A percentile compares a stretch with the other conserved stretches of the same genome.
phyloP scores from a whole-genome alignment of 2,888 invertebrate genomes.

The Platycheirus albimanus region DNA sequence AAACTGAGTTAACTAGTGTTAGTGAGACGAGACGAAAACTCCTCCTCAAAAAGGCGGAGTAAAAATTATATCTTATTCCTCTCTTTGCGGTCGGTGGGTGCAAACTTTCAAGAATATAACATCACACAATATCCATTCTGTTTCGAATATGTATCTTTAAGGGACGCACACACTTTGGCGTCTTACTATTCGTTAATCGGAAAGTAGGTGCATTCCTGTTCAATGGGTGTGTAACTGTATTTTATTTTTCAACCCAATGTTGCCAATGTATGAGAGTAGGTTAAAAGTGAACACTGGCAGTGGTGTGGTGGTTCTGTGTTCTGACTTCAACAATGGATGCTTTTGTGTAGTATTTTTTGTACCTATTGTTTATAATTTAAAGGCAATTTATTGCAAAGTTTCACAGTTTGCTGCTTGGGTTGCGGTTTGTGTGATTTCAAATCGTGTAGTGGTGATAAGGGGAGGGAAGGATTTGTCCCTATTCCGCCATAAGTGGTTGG shows the following conservation, averaged over 20 bases:
- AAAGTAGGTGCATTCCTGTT: constrained; percentile 55
- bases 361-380: no score
- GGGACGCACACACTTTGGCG: constrained; percentile 50
- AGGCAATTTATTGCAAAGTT: no score
- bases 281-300: background rate
- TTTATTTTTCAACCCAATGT: constrained; percentile 21
- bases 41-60: constrained; percentile 73
- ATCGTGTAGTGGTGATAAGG: no score
- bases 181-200: constrained; percentile 56
- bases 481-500: no score
- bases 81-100: constrained; percentile 1
- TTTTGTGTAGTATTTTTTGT: background rate
- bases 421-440: no score
- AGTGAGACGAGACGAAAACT: constrained; percentile 51
- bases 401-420: no score
- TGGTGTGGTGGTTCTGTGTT: background rate
- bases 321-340: background rate
- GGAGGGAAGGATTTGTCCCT: no score
- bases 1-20: constrained; percentile 41
- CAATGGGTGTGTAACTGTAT: constrained; percentile 56
- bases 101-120: constrained; percentile 37
- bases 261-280: constrained; percentile 45
- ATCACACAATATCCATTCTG: no score
- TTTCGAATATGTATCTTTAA: constrained; percentile 65
- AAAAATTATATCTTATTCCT: constrained; percentile 58